Percentiles rank a stretch among this genome's conserved stretches.
These are phyloP conservation scores for Chaetodon trifasciatus DNA, from an alignment of 2,797 vertebrate species.

Conservation along the genomic window DNA sequence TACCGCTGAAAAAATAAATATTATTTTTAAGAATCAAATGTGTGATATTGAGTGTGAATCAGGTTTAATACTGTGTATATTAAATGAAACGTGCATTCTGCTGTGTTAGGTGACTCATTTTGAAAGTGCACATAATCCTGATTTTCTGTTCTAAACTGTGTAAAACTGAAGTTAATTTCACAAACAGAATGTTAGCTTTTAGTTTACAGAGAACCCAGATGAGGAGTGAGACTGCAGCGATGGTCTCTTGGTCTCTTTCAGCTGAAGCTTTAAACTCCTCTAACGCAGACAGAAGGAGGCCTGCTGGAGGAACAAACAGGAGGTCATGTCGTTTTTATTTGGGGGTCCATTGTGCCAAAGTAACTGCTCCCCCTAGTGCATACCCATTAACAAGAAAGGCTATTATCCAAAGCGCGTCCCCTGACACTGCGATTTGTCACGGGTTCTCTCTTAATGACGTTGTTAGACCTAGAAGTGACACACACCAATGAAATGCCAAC, in stretches of 20 bases:
- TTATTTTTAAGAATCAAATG: too few species aligned
- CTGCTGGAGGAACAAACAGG: constrained; percentile 13
- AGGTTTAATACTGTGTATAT: too few species aligned
- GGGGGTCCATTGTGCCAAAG: constrained; percentile 48
- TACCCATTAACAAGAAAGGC: constrained; percentile 68
- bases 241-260: constrained; percentile 14
- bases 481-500: constrained; percentile 69
- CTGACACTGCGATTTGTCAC: constrained; percentile 80
- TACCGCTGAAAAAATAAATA: too few species aligned
- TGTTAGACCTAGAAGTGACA: constrained; percentile 74
- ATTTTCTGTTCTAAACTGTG: background rate
- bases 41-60: too few species aligned
- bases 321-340: constrained; percentile 53
- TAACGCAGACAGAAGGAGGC: constrained; percentile 22
- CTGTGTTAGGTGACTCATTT: too few species aligned
- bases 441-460: constrained; percentile 71
- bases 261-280: constrained; percentile 2
- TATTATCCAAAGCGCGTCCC: constrained; percentile 77
- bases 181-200: background rate
- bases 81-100: too few species aligned
- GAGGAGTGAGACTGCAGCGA: background rate
- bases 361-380: constrained; percentile 63
- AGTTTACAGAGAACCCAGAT: background rate
- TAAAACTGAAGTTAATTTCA: too few species aligned
- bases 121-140: background rate